These are phyloP conservation scores for Hanleya hanleyi DNA, from an alignment of 2,888 invertebrate genomes.

Conservation along the genomic window DNA sequence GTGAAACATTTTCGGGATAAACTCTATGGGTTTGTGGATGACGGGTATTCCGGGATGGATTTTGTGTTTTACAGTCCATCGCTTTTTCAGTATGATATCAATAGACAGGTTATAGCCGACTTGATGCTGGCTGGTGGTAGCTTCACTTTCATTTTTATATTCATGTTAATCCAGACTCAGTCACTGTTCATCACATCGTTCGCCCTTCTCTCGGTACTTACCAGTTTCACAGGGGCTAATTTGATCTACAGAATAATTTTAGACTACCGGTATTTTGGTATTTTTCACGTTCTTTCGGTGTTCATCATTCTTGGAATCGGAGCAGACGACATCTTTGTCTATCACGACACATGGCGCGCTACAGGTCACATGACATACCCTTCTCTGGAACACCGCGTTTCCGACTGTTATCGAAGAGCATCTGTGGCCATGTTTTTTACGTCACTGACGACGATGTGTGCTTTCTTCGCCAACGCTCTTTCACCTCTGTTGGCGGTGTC, in stretches of 20 bases:
- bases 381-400: slow-evolving; percentile 55
- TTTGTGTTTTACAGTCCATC: slow-evolving; percentile 39
- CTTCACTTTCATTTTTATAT: slow-evolving; percentile 55
- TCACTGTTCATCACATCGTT: slow-evolving; percentile 52
- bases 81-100: slow-evolving; percentile 9
- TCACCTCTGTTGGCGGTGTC: slow-evolving; percentile 61
- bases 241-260: slow-evolving; percentile 52
- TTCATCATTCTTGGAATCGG: slow-evolving; percentile 70
- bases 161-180: slow-evolving; percentile 55
- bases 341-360: slow-evolving; percentile 66
- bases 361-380: slow-evolving; percentile 47
- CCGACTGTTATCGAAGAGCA: slow-evolving; percentile 62
- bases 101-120: slow-evolving; percentile 48
- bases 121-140: slow-evolving; percentile 55
- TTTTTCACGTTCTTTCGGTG: slow-evolving; percentile 67
- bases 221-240: slow-evolving; percentile 55
- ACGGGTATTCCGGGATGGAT: slow-evolving; percentile 25
- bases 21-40: slow-evolving; percentile 21
- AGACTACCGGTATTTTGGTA: slow-evolving; percentile 61
- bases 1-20: slow-evolving; percentile 32
- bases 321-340: slow-evolving; percentile 70
- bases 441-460: slow-evolving; percentile 65
- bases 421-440: slow-evolving; percentile 65
- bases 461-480: slow-evolving; percentile 63
- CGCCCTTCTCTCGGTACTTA: slow-evolving; percentile 49